Evolutionary conservation across 2,797 vertebrate genomes (phyloP).

Genomic region (Myotis vivesi): DNA sequence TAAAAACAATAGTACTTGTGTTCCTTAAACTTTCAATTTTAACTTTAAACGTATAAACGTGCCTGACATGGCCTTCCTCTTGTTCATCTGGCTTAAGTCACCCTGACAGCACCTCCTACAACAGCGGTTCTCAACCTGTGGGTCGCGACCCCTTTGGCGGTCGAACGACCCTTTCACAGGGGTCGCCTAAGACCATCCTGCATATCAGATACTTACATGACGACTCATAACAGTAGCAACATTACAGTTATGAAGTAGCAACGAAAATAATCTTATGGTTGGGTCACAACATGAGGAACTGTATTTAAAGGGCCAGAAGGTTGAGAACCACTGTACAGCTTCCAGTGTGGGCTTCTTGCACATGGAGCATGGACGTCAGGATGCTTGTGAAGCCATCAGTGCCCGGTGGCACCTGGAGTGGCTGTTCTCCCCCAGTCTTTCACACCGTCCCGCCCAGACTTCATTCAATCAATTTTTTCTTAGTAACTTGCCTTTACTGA

Average conservation of each 20-base stretch:
- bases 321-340: too few species aligned
- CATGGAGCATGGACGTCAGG: neutral
- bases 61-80: neutral
- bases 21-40: neutral
- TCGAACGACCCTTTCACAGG: too few species aligned
- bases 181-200: too few species aligned
- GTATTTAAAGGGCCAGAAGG: too few species aligned
- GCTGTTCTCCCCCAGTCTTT: neutral
- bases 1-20: neutral
- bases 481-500: neutral
- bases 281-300: too few species aligned
- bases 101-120: neutral
- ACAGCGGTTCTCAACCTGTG: too few species aligned
- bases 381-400: accelerated
- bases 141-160: too few species aligned
- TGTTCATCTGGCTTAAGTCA: neutral
- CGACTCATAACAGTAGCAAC: too few species aligned
- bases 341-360: neutral
- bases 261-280: too few species aligned
- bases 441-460: neutral
- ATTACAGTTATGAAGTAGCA: too few species aligned
- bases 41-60: neutral
- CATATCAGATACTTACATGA: too few species aligned
- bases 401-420: neutral
- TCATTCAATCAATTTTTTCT: neutral